Percentiles rank a stretch among this genome's conserved stretches.
phyloP scores from a whole-genome alignment of 2,797 vertebrate genomes.

The Myoxocephalus aenaeus region DNA sequence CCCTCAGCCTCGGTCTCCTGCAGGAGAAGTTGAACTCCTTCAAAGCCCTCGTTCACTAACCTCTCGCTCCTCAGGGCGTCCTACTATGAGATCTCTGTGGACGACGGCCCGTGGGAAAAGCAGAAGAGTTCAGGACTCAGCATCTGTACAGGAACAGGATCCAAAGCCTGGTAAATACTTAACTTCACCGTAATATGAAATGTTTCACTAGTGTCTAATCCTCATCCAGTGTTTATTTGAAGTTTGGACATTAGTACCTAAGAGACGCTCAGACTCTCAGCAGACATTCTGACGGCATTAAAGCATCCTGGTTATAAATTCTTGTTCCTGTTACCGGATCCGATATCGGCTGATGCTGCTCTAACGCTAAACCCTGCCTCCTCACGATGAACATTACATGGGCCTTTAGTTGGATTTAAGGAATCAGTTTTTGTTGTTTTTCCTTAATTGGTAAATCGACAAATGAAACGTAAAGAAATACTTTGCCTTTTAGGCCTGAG shows the following conservation, averaged over 20 bases:
- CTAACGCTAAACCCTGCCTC: neutral
- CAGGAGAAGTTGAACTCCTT: constrained; percentile 88
- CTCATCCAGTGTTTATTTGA: neutral
- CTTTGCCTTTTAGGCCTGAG: neutral
- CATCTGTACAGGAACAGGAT: constrained; percentile 97
- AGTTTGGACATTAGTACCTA: too few relatives aligned
- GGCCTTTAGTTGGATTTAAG: neutral
- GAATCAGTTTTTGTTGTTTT: neutral
- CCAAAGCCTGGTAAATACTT: constrained; percentile 92
- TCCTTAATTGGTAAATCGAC: neutral
- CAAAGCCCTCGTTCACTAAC: constrained; percentile 87
- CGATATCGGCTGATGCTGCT: too few relatives aligned
- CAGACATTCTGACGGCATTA: too few relatives aligned
- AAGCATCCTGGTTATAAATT: too few relatives aligned
- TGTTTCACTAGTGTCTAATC: neutral
- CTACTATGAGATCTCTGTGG: constrained; percentile 98
- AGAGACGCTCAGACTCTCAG: too few relatives aligned
- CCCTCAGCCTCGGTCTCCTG: constrained; percentile 86
- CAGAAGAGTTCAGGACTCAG: constrained; percentile 99
- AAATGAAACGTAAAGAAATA: neutral
- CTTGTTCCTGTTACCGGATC: too few relatives aligned
- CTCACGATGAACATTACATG: neutral
- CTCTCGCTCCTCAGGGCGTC: constrained; percentile 96
- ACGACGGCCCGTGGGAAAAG: constrained; percentile 98
- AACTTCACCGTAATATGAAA: neutral